Percentiles rank a stretch among this genome's conserved stretches.
phyloP scores from a whole-genome alignment of 2,888 invertebrate genomes.

The Plutella xylostella region DNA sequence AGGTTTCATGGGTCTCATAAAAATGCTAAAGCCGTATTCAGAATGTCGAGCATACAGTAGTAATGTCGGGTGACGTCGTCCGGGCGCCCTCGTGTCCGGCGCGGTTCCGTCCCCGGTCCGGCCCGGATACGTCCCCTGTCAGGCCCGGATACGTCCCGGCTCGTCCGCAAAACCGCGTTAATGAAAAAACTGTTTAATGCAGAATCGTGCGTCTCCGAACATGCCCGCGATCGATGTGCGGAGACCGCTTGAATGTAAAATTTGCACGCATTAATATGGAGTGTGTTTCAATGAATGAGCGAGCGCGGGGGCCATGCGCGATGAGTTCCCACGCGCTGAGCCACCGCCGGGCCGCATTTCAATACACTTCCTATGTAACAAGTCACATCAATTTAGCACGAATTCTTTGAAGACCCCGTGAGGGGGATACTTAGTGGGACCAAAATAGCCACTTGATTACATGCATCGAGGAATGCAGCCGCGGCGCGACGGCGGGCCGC shows the following conservation, averaged over 20 bases:
- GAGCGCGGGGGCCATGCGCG: conserved; percentile 61
- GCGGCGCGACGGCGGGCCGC: no score
- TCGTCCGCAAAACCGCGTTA: no score
- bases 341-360: conserved; percentile 64
- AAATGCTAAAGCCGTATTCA: no score
- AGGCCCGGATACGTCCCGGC: no score
- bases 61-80: no score
- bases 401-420: conserved; percentile 65
- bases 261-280: conserved; percentile 70
- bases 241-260: conserved; percentile 65
- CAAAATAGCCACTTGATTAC: conserved; percentile 57
- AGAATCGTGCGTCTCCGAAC: conserved; percentile 63
- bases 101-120: no score
- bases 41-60: no score
- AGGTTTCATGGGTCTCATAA: no score
- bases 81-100: no score
- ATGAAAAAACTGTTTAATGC: conserved; percentile 62
- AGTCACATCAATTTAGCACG: conserved; percentile 60
- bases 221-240: conserved; percentile 54
- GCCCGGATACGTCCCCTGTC: no score
- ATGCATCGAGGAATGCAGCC: conserved; percentile 42
- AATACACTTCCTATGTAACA: conserved; percentile 68
- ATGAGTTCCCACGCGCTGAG: conserved; percentile 66
- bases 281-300: conserved; percentile 69
- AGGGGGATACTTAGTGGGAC: conserved; percentile 38